Evolutionary conservation across 2,113 vertebrate genomes (phyloP).

Genomic region (Seriola aureovittata): DNA sequence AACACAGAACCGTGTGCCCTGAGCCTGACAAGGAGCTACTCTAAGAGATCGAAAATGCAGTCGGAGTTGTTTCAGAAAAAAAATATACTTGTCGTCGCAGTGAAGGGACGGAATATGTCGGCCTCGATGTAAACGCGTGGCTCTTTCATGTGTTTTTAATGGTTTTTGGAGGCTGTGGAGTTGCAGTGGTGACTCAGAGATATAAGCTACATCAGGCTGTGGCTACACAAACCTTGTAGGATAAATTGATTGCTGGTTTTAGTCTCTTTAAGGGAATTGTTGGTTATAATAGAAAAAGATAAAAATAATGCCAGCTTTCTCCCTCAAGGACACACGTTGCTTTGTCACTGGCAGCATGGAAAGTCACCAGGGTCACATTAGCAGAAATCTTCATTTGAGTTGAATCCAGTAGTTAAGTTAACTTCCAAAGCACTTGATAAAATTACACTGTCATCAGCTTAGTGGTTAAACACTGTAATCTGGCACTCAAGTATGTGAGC

Average conservation of each 20-base stretch:
- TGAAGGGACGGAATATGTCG: constrained; percentile 13
- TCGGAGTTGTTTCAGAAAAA: constrained; percentile 26
- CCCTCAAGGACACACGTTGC: background rate
- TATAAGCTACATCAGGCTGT: background rate
- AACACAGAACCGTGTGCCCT: constrained; percentile 45
- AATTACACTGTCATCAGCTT: constrained; percentile 47
- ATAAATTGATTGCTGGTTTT: background rate
- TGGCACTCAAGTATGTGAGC: constrained; percentile 27
- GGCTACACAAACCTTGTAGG: background rate
- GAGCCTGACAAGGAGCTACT: constrained; percentile 19
- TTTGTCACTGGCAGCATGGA: background rate
- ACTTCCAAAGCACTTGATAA: constrained; percentile 48
- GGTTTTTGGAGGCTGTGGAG: background rate
- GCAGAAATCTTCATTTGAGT: background rate
- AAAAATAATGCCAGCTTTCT: constrained; percentile 15
- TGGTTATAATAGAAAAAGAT: background rate
- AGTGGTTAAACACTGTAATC: constrained; percentile 52
- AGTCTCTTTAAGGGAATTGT: background rate
- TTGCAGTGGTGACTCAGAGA: background rate
- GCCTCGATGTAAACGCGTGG: constrained; percentile 2
- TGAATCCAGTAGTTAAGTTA: constrained; percentile 17
- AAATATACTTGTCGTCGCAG: constrained; percentile 1
- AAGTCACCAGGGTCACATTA: constrained; percentile 4
- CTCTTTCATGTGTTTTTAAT: constrained; percentile 27
- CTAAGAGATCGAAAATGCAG: constrained; percentile 40